These are phyloP conservation scores for Leuciscus waleckii DNA, from an alignment of 2,797 vertebrate species.

Conservation along the genomic window DNA sequence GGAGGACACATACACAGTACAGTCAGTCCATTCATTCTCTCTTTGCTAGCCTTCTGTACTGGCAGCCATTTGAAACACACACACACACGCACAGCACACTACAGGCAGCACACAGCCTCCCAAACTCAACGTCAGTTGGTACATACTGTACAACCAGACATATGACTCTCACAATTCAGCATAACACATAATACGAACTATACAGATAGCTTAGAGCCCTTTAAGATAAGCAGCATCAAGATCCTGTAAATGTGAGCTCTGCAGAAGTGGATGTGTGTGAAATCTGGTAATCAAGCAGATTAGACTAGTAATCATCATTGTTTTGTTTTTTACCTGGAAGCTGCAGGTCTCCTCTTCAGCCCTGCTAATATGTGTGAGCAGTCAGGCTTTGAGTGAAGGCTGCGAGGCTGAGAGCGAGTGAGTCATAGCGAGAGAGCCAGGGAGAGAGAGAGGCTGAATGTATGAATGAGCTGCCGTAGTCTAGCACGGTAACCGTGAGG, in stretches of 20 bases:
- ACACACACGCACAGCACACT: neutral
- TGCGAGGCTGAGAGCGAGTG: conserved; percentile 59
- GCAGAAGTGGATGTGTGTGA: neutral
- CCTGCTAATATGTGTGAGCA: conserved; percentile 33
- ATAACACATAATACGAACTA: neutral
- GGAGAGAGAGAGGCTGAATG: conserved; percentile 60
- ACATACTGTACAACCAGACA: conserved; percentile 29
- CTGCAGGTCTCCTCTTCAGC: conserved; percentile 70
- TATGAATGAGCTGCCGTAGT: conserved; percentile 75
- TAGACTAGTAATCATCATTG: conserved; percentile 32
- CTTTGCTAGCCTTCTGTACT: conserved; percentile 41
- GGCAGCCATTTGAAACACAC: conserved; percentile 32
- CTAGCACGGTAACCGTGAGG: conserved; percentile 57
- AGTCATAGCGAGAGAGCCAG: conserved; percentile 50
- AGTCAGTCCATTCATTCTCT: conserved; percentile 57
- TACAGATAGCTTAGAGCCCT: neutral
- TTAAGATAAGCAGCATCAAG: neutral
- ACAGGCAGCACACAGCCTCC: conserved; percentile 2
- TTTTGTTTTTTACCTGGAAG: conserved; percentile 71
- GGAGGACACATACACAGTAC: conserved; percentile 44
- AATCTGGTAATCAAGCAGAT: conserved; percentile 7
- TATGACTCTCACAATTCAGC: neutral
- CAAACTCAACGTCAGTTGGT: conserved; percentile 1
- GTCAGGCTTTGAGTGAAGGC: conserved; percentile 44
- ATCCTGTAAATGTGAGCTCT: conserved; percentile 24